Conservation (phyloP, 2,888 invertebrate genomes). For the Apamea sordens region DNA sequence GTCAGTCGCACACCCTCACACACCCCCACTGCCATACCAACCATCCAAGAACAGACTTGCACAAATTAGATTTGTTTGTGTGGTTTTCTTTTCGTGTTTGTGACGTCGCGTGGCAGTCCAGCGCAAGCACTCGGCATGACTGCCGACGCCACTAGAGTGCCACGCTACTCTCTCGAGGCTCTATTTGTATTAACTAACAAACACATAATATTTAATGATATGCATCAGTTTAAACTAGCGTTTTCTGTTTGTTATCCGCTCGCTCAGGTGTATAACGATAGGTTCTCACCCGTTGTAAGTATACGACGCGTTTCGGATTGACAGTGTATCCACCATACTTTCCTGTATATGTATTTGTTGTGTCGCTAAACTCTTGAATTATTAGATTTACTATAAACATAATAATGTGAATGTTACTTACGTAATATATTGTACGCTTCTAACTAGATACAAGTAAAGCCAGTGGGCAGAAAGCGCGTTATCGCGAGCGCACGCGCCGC, state of each 20-base stretch:
- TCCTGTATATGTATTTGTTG: conserved; percentile 38
- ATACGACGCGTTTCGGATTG: conserved; percentile 76
- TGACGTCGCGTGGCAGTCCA: not conserved
- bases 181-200: not conserved
- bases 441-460: conserved; percentile 32
- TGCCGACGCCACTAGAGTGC: not conserved
- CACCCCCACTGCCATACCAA: not conserved
- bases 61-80: not conserved
- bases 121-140: not conserved
- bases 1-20: conserved; percentile 68
- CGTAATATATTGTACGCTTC: conserved; percentile 24
- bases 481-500: not conserved
- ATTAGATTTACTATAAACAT: conserved; percentile 31
- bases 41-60: not conserved
- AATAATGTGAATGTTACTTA: conserved; percentile 40
- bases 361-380: conserved; percentile 32
- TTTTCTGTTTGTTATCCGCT: conserved; percentile 85
- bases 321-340: conserved; percentile 49
- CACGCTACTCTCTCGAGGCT: not conserved
- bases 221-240: conserved; percentile 77
- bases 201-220: conserved; percentile 17
- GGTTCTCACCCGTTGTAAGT: conserved; percentile 84
- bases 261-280: conserved; percentile 87
- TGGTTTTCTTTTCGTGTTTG: not conserved
- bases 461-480: not conserved